Evolutionary conservation across 2,113 vertebrate species (phyloP).

Genomic region (Camelus dromedarius): DNA sequence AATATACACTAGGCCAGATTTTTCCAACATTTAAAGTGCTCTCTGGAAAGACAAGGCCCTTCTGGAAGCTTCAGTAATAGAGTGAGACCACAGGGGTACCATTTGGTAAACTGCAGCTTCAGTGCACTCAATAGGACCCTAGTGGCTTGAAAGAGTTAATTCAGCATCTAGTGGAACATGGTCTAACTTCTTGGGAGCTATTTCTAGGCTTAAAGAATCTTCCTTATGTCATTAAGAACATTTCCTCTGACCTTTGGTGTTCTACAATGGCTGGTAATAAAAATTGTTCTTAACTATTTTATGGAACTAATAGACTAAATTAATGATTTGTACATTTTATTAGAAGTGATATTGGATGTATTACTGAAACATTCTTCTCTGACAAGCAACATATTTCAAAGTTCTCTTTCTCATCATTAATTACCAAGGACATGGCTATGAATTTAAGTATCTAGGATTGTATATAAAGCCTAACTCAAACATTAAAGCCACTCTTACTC

Average conservation of each 20-base stretch:
- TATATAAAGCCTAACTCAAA: slow-evolving; percentile 18
- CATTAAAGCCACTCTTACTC: slow-evolving; percentile 22
- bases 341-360: background rate
- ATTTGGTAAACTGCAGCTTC: slow-evolving; percentile 73
- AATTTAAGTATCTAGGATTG: slow-evolving; percentile 11
- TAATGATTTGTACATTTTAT: slow-evolving; percentile 51
- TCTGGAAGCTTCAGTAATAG: slow-evolving; percentile 67
- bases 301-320: slow-evolving; percentile 25
- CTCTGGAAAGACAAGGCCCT: slow-evolving; percentile 60
- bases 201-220: background rate
- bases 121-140: slow-evolving; percentile 35
- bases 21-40: slow-evolving; percentile 61
- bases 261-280: background rate
- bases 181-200: background rate
- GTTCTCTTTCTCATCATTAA: background rate
- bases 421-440: background rate
- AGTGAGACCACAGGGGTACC: slow-evolving; percentile 44
- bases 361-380: slow-evolving; percentile 24
- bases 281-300: slow-evolving; percentile 31
- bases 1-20: slow-evolving; percentile 35
- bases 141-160: slow-evolving; percentile 66
- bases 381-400: background rate
- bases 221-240: slow-evolving; percentile 43
- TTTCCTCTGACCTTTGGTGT: slow-evolving; percentile 25
- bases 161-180: background rate